phyloP scores from a whole-genome alignment of 2,888 invertebrate genomes.

The Xestia xanthographa region DNA sequence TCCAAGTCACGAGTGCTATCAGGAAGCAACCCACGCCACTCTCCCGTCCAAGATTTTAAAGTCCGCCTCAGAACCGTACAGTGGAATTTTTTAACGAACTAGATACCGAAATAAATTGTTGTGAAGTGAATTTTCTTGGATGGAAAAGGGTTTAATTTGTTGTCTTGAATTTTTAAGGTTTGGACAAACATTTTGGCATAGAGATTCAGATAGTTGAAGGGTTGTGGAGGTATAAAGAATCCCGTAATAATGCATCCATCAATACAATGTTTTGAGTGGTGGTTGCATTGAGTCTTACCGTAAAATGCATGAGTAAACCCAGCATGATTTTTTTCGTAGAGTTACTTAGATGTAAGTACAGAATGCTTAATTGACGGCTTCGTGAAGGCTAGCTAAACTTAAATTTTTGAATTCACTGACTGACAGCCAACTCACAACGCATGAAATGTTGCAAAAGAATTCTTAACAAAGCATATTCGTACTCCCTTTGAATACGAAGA shows the following conservation, averaged over 20 bases:
- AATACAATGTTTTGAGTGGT: too few relatives aligned
- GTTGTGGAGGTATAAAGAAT: too few relatives aligned
- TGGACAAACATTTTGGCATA: too few relatives aligned
- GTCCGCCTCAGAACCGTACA: slow-evolving; percentile 61
- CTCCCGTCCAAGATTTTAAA: slow-evolving; percentile 73
- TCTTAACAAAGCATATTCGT: neutral
- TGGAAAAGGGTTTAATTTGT: slow-evolving; percentile 3
- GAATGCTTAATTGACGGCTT: too few relatives aligned
- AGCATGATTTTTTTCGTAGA: too few relatives aligned
- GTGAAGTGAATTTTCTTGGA: neutral
- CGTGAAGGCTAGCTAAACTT: too few relatives aligned
- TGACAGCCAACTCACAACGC: neutral
- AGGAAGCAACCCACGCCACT: slow-evolving; percentile 62
- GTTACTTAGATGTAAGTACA: too few relatives aligned
- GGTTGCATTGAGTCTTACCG: too few relatives aligned
- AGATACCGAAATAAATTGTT: slow-evolving; percentile 26
- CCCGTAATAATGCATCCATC: too few relatives aligned
- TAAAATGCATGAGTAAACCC: too few relatives aligned
- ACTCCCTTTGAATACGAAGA: neutral
- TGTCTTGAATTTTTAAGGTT: neutral
- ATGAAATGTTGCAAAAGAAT: neutral
- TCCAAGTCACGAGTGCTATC: slow-evolving; percentile 76
- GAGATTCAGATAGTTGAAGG: too few relatives aligned
- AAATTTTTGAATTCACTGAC: neutral
- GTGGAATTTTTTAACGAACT: slow-evolving; percentile 69